These are phyloP conservation scores for Hecatera dysodea DNA, from an alignment of 2,888 invertebrate genomes.

Conservation along the genomic window DNA sequence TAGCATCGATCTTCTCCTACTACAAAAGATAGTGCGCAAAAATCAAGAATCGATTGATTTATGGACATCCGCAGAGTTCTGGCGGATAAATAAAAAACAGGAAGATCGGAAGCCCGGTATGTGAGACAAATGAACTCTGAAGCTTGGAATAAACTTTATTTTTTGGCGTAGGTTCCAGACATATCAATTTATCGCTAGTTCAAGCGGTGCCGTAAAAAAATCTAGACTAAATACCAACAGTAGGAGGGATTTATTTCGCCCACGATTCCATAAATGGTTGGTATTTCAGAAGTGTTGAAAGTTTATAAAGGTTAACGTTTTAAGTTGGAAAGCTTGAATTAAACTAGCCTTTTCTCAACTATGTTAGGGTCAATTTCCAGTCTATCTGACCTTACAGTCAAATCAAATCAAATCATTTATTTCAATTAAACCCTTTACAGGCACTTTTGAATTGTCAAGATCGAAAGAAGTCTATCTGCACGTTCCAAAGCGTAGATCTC, in stretches of 20 bases:
- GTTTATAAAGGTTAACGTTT: too few species aligned
- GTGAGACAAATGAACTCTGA: constrained; percentile 48
- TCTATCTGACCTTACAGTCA: too few species aligned
- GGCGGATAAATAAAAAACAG: constrained; percentile 35
- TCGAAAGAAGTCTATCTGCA: too few species aligned
- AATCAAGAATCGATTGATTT: constrained; percentile 52
- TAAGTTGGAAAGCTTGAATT: too few species aligned
- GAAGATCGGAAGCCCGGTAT: constrained; percentile 18
- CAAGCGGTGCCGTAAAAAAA: constrained; percentile 1
- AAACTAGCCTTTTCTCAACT: too few species aligned
- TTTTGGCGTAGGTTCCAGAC: constrained; percentile 4
- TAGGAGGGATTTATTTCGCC: not conserved
- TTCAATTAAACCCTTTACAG: too few species aligned
- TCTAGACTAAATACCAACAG: constrained; percentile 9
- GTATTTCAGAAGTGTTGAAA: not conserved
- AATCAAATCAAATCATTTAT: too few species aligned
- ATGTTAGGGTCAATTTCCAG: too few species aligned
- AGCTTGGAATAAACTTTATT: constrained; percentile 20
- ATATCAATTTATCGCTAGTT: constrained; percentile 8
- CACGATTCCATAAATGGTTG: not conserved
- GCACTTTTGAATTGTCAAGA: too few species aligned
- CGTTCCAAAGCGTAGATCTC: too few species aligned
- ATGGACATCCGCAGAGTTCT: constrained; percentile 32
- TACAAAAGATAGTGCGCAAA: constrained; percentile 10
- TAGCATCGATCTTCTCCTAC: constrained; percentile 20